phyloP scores from a whole-genome alignment of 2,113 vertebrate genomes.

The Ramphastos sulfuratus region DNA sequence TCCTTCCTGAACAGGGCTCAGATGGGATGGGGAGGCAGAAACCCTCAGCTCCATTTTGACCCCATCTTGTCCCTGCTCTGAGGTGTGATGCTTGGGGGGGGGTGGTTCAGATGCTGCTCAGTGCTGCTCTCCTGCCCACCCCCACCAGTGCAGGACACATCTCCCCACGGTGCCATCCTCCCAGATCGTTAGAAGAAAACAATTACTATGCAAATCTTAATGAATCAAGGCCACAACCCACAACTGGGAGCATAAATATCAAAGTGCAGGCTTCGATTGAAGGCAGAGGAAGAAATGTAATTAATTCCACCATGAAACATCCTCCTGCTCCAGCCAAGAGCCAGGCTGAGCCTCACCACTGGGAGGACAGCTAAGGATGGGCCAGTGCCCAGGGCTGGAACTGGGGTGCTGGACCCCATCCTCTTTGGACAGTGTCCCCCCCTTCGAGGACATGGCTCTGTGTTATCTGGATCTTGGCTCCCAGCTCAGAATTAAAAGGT shows the following conservation, averaged over 20 bases:
- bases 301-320: neutral
- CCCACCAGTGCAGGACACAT: accelerated
- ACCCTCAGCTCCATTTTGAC: neutral
- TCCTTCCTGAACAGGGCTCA: neutral
- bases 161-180: conserved; percentile 32
- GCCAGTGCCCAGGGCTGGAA: neutral
- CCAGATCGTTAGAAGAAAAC: conserved; percentile 52
- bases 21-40: neutral
- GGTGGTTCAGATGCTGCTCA: neutral
- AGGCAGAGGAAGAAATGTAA: conserved; percentile 29
- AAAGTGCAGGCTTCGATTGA: conserved; percentile 31
- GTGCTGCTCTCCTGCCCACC: neutral
- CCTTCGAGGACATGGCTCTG: neutral
- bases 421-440: accelerated
- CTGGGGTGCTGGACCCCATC: accelerated
- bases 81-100: accelerated
- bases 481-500: conserved; percentile 60
- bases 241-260: conserved; percentile 57
- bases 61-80: neutral
- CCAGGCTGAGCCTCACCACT: accelerated
- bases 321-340: neutral
- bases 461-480: neutral
- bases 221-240: conserved; percentile 47
- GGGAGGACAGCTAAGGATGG: neutral
- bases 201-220: conserved; percentile 68